Evolutionary conservation across 2,113 vertebrate genomes (phyloP), one percentile per base, ranked within the genome.

Genomic region (Zosterops borbonicus): DNA sequence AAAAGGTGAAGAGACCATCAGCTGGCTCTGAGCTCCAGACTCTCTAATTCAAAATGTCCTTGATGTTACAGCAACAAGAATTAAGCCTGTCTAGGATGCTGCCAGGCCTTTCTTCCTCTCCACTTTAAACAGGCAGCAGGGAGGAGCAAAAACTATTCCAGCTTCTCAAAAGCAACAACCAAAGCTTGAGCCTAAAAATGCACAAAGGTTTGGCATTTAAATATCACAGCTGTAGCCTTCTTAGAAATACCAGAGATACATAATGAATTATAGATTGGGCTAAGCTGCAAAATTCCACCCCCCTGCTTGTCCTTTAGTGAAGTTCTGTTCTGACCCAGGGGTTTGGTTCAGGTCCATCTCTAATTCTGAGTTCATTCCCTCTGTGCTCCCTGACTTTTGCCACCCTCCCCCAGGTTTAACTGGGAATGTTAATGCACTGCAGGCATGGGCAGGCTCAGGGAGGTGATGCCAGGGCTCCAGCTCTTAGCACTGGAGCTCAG

Each of bases 191-290:
- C 73, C 83, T 90, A 90, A 95, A 96, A 94, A 94, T 81, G 90
- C 88, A 86, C 90, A 83, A 90, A 95, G 92, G 69, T 96, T 95
- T 96, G 94, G 85, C 95, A 96, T 97, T 96, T 97, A 96, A 96
- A 96, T 96, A 96, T 93, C 93, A 97, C 93, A 90, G 86, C 80
- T 89, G 88, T 90, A 95, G 95, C 94, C 76, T 83, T 80, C 93
- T 92, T 92, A 95, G 90, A 96, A 97, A 97, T 96, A 95, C 88
- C 93, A 94, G 92, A 67, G 80, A 84, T 95, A 93, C 93, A 93
- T 93, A 94, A 96, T 96, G 88, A 92, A 97, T 96, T 96, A 94
- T 91, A 92, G 86, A 93, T 95, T 14, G 56, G 68, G 47, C 76
- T 87, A 73, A 92, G 68, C 83, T 84, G 88, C 83, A 83, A 52